Conservation (phyloP, 2,888 invertebrate genomes). For the Heliconius ethilla region DNA sequence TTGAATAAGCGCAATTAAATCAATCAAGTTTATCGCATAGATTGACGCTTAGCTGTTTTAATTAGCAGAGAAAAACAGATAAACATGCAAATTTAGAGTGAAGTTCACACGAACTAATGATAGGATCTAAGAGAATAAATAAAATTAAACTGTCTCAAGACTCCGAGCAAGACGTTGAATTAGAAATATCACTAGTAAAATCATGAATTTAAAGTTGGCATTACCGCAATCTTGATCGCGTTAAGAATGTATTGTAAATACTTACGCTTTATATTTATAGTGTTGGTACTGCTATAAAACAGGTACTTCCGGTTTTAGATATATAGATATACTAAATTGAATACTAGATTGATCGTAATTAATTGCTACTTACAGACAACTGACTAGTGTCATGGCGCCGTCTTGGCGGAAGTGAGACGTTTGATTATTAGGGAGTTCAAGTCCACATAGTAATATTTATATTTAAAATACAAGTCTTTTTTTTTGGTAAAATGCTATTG, state of each 20-base stretch:
- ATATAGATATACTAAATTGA: background rate
- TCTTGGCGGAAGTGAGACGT: background rate
- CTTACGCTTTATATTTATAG: slow-evolving; percentile 14
- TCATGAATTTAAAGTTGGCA: slow-evolving; percentile 28
- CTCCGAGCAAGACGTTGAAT: slow-evolving; percentile 21
- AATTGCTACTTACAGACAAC: slow-evolving; percentile 3
- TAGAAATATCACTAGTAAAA: slow-evolving; percentile 28
- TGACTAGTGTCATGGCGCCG: background rate
- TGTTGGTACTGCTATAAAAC: background rate
- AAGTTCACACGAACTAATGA: slow-evolving; percentile 41
- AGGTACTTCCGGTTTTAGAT: background rate
- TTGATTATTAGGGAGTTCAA: background rate
- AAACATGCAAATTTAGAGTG: slow-evolving; percentile 41
- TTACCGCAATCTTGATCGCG: slow-evolving; percentile 20
- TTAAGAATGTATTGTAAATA: slow-evolving; percentile 24
- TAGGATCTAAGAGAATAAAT: slow-evolving; percentile 37
- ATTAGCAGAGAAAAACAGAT: slow-evolving; percentile 41
- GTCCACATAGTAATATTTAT: background rate
- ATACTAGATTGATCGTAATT: slow-evolving; percentile 6
- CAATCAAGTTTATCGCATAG: slow-evolving; percentile 36
- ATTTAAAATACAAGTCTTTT: background rate
- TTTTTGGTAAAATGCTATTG: background rate
- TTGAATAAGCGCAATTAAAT: slow-evolving; percentile 35
- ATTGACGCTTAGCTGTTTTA: slow-evolving; percentile 40
- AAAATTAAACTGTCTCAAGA: slow-evolving; percentile 32